These are phyloP conservation scores for Masticophis lateralis DNA, from an alignment of 2,797 vertebrate species.

Conservation along the genomic window DNA sequence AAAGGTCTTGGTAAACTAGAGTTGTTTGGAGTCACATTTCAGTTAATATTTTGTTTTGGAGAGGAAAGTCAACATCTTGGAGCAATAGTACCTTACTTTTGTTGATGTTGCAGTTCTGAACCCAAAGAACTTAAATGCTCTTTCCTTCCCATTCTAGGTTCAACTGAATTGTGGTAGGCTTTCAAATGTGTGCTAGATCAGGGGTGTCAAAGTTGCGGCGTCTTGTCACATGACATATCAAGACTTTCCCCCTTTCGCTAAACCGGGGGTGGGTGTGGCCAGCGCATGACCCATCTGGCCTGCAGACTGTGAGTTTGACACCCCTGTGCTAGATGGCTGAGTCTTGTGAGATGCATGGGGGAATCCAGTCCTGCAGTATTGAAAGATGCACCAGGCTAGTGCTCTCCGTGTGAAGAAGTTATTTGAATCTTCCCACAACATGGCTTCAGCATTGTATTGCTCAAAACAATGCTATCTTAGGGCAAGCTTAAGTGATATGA, in stretches of 20 bases:
- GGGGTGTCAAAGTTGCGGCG: too few species aligned
- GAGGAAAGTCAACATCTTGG: background rate
- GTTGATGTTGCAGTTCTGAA: background rate
- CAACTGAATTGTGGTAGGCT: background rate
- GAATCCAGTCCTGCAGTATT: background rate
- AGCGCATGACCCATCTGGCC: too few species aligned
- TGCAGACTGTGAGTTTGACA: too few species aligned
- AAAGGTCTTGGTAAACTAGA: conserved; percentile 5
- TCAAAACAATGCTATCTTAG: background rate
- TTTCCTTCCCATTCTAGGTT: background rate
- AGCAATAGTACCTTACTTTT: background rate
- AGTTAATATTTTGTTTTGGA: background rate
- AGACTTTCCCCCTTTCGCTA: too few species aligned
- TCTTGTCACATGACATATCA: background rate
- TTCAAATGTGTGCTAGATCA: background rate
- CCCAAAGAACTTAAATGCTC: background rate
- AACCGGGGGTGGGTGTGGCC: too few species aligned
- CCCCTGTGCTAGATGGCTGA: background rate
- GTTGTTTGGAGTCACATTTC: background rate
- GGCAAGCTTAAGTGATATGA: background rate
- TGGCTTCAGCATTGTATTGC: background rate
- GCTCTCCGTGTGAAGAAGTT: background rate
- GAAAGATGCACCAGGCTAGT: background rate
- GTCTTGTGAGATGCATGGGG: background rate
- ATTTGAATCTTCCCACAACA: background rate